Evolutionary conservation across 2,888 invertebrate genomes (phyloP).

Genomic region (Folsomia candida): DNA sequence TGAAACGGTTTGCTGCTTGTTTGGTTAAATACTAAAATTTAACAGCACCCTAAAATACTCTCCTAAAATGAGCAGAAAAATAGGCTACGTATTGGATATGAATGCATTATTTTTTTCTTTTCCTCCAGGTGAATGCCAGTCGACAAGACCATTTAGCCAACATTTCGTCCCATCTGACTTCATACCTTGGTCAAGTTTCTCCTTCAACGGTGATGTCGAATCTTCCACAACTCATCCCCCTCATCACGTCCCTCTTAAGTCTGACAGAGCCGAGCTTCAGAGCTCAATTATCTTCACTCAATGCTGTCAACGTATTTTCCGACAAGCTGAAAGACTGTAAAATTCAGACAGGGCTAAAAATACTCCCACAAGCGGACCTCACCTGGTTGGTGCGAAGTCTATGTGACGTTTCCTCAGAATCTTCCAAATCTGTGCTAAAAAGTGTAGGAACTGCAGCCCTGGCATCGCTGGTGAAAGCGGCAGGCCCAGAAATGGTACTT

Average conservation of each 20-base stretch:
- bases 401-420: constrained; percentile 45
- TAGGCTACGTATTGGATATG: too few relatives aligned
- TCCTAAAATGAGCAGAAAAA: too few relatives aligned
- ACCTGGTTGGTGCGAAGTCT: constrained; percentile 45
- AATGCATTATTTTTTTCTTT: constrained; percentile 2
- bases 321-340: constrained; percentile 44
- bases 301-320: constrained; percentile 39
- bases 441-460: constrained; percentile 44
- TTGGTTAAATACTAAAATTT: too few relatives aligned
- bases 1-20: too few relatives aligned
- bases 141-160: constrained; percentile 43
- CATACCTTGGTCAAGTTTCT: constrained; percentile 38
- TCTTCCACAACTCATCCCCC: constrained; percentile 44
- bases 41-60: too few relatives aligned
- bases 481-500: constrained; percentile 46
- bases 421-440: constrained; percentile 41
- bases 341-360: constrained; percentile 30
- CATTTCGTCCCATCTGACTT: constrained; percentile 44
- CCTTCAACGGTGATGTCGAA: constrained; percentile 42
- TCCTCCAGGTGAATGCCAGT: constrained; percentile 32
- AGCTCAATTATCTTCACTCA: constrained; percentile 42
- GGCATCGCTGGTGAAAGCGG: constrained; percentile 43
- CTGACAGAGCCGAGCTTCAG: constrained; percentile 44
- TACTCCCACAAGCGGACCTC: constrained; percentile 44
- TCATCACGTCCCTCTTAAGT: constrained; percentile 42